Base-by-base conservation (phyloP, 1,140 invertebrate genomes). In the Drosophila athabasca region DNA sequence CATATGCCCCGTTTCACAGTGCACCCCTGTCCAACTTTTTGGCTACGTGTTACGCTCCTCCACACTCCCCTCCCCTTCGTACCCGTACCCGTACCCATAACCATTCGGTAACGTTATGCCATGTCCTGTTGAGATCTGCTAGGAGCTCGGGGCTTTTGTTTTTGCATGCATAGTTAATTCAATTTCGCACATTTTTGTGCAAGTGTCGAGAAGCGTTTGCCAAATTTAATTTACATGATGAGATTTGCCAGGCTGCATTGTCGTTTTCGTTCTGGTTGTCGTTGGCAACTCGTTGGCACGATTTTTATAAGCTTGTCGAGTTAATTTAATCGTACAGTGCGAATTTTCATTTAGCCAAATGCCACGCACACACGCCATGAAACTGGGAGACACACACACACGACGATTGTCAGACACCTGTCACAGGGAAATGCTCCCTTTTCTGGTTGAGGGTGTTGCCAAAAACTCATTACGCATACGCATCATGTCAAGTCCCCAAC, bases 151-250 rank as follows among this genome's bases (percentile, higher is more conserved):
- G 66, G 66, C 61, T 61, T 81, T 53, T 79, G 59, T 69, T 80
- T 73, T 85, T 77, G 74, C 74, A 79, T 88, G 83, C 83, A 88
- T 87, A 88, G 85, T 87, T 87, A 87, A 87, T 87, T 88, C 75
- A 87, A 87, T 87, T 88, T 87, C 66, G 83, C 82, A 87, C 78
- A 82, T 82, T 87, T 87, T 82, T 87, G 78, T 87, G 74, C 69
- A 87, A 78, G 82, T 82, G 82, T 82, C 71, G 83, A 74, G 70
- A 82, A 87, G 79, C 75, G 70, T 76, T 82, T 87, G 82, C 78
- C 83, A 87, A 87, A 87, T 87, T 88, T 87, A 87, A 87, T 87
- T 87, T 87, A 80, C 82, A 85, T 87, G 81, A 85, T 87, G 82
- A 85, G 82, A 85, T 87, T 87, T 85, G 82, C 82, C 69, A 64